Evolutionary conservation across 1,140 invertebrate genomes (phyloP).

Genomic region (Hormaphis cornu): DNA sequence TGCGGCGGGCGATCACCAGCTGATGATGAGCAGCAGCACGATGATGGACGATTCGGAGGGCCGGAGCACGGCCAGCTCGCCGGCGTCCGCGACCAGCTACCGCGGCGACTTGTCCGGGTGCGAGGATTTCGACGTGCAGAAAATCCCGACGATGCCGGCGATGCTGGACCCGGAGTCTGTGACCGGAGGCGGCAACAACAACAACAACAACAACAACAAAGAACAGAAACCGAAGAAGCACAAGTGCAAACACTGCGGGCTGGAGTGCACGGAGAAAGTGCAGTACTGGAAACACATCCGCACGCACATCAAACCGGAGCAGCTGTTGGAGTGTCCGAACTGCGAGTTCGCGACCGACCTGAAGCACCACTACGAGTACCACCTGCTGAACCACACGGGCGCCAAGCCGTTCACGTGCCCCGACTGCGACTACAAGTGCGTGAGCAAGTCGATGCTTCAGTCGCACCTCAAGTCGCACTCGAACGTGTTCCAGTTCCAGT

Average conservation of each 20-base stretch:
- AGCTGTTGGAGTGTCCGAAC: slow-evolving; percentile 77
- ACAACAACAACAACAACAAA: not conserved
- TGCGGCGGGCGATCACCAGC: not conserved
- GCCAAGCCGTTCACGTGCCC: slow-evolving; percentile 94
- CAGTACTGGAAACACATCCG: slow-evolving; percentile 90
- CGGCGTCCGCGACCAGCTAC: slow-evolving; percentile 9
- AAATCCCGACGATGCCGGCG: not conserved
- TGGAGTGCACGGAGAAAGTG: slow-evolving; percentile 72
- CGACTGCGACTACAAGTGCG: slow-evolving; percentile 85
- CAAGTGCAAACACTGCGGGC: slow-evolving; percentile 81
- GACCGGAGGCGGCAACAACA: not conserved
- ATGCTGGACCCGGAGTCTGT: not conserved
- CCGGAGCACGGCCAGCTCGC: slow-evolving; percentile 6
- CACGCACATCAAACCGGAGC: slow-evolving; percentile 83
- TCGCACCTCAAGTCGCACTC: slow-evolving; percentile 98
- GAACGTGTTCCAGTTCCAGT: slow-evolving; percentile 91
- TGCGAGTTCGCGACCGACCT: slow-evolving; percentile 98
- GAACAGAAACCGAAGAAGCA: slow-evolving; percentile 32
- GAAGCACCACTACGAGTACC: slow-evolving; percentile 98
- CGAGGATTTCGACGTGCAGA: slow-evolving; percentile 14
- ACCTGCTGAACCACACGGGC: slow-evolving; percentile 87
- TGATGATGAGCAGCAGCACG: too few species aligned
- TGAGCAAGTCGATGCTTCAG: slow-evolving; percentile 99
- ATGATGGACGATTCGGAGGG: slow-evolving; percentile 22
- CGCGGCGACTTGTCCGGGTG: slow-evolving; percentile 11